phyloP scores from a whole-genome alignment of 2,113 vertebrate species.

The Urocitellus parryii region DNA sequence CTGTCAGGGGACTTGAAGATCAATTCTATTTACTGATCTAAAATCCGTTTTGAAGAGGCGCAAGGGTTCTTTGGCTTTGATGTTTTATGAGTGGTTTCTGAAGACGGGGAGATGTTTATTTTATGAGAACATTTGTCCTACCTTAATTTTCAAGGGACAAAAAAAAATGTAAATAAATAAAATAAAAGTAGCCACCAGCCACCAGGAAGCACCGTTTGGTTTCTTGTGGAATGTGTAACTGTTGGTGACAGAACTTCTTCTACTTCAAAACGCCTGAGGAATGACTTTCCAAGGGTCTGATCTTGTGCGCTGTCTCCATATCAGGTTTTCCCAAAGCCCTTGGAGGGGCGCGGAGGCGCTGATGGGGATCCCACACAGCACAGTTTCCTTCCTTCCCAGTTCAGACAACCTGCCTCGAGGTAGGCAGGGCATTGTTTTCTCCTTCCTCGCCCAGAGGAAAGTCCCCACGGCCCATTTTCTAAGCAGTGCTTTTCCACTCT shows the following conservation, averaged over 20 bases:
- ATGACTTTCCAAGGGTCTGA: background rate
- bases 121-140: slow-evolving; percentile 60
- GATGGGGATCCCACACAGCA: slow-evolving; percentile 14
- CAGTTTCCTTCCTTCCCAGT: background rate
- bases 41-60: slow-evolving; percentile 37
- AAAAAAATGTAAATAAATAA: slow-evolving; percentile 42
- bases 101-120: slow-evolving; percentile 71
- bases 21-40: slow-evolving; percentile 39
- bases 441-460: slow-evolving; percentile 75
- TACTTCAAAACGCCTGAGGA: background rate
- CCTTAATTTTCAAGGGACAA: slow-evolving; percentile 57
- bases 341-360: background rate
- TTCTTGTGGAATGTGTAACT: slow-evolving; percentile 63
- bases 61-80: slow-evolving; percentile 44
- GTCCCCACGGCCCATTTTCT: slow-evolving; percentile 76
- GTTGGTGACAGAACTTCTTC: slow-evolving; percentile 22
- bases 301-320: background rate
- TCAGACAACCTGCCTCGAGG: background rate
- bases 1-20: background rate
- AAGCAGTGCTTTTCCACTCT: slow-evolving; percentile 85
- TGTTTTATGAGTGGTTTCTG: slow-evolving; percentile 71
- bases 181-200: slow-evolving; percentile 56
- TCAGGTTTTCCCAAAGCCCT: background rate
- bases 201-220: background rate
- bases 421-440: background rate